These are phyloP conservation scores for Hylaeus volcanicus DNA, from an alignment of 1,140 invertebrate genomes.

Conservation along the genomic window DNA sequence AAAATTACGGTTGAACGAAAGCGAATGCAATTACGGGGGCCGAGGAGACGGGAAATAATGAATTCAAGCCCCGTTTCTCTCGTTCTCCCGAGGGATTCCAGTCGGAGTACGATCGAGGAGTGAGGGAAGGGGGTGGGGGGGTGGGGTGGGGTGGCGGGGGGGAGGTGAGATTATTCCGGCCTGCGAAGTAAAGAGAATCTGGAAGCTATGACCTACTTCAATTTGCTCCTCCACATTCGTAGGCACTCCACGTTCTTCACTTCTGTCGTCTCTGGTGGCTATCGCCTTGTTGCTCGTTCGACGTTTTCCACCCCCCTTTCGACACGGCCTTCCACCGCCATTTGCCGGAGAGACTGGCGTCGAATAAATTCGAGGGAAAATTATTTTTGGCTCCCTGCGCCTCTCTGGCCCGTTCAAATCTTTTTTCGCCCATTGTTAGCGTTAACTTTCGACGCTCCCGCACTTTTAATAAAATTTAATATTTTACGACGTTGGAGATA, in stretches of 20 bases:
- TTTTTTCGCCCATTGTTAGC: neutral
- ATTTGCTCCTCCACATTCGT: constrained; percentile 40
- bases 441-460: no score
- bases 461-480: no score
- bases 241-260: constrained; percentile 20
- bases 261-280: constrained; percentile 9
- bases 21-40: constrained; percentile 63
- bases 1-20: constrained; percentile 54
- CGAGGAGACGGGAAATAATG: constrained; percentile 69
- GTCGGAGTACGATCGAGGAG: constrained; percentile 21
- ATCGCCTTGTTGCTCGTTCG: constrained; percentile 14
- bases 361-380: constrained; percentile 35
- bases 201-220: constrained; percentile 69
- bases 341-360: neutral
- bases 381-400: constrained; percentile 25
- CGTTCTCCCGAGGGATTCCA: constrained; percentile 4
- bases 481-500: no score
- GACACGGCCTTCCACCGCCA: neutral
- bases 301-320: neutral
- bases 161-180: constrained; percentile 47
- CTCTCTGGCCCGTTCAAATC: neutral
- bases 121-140: constrained; percentile 13
- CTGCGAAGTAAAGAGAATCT: constrained; percentile 51
- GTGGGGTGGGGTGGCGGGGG: neutral
- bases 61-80: constrained; percentile 67